Evolutionary conservation across 1,140 invertebrate genomes (phyloP), one percentile per base, ranked within the genome.

Genomic region (Drosophila malerkotliana): DNA sequence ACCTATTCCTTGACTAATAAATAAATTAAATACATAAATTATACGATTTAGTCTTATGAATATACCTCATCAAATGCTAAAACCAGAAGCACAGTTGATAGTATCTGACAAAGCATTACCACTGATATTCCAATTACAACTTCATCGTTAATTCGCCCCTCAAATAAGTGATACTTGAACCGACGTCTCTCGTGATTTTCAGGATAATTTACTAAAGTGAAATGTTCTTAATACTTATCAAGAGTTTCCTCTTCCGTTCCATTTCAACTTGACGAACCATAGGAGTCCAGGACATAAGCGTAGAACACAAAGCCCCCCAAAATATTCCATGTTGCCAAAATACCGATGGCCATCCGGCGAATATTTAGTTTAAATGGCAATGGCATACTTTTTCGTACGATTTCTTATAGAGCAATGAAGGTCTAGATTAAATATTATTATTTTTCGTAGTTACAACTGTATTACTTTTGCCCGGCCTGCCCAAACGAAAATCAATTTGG

Each of bases 401-500:
- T 37, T 37, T 37, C 34, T 37, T 28, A 28, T 7, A 28, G 5
- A 44, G 14, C 1, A 12, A 37, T 37, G 10, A 4, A 37, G 34
- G 34, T 12, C n/a, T 21, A 21, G 21, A 21, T 37, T 37, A 49
- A 66, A 64, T 64, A 64, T 14, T 15, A 26, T 52, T n/a, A 52
- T 1, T 67, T 24, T 34, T 0, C 6, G 18, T 21, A 37, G 34
- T 37, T 37, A 52, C 47, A 44, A 48, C 14, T 69, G 41, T 47
- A 68, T 69, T 49, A 49, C 15, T 49, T 66, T 18, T 21, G 7
- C 41, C 15, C 14, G 34, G 44, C 52, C 63, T 52, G 59, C 26
- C 68, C 34, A 48, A 74, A 45, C 24, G 56, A 82, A 85, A 85
- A 85, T 85, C 82, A 87, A 85, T 85, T 85, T 66, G 34, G 28